Base-by-base conservation (phyloP, 2,888 invertebrate genomes). In the Tetanocera ferruginea region DNA sequence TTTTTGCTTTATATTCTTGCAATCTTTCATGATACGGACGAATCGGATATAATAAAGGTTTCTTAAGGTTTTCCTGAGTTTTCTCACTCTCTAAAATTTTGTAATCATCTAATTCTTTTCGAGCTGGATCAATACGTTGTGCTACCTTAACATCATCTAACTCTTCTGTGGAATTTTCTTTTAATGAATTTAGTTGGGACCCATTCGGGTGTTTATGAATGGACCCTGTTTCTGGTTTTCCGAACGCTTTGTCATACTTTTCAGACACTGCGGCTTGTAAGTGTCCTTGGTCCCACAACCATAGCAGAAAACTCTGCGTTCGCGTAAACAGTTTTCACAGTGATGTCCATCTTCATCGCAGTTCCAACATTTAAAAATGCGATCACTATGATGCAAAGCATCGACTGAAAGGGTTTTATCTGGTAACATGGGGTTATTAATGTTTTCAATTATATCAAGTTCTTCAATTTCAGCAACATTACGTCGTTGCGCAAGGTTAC, bases 281-380 rank as follows among this genome's bases (percentile, higher is more conserved):
- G 62, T 62, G 8, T 62, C 23, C 8, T 62, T 62, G 3, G 31
- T 49, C 9, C 76, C 76, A 66, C 79, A 79, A 19, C 79, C 77
- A n/a, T 77, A 80, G 25, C 79, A 79, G 23, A 78, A 79, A 31
- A 76, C 57, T 19, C 5, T 64, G 17, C 76, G 51, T 0, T 79
- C 74, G 3, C 71, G 6, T 0, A 70, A 19, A 31, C 79, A 79
- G 23, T 62, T 76, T 1, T 77, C 52, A 64, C 70, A 74, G 17
- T 57, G 49, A 60, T 77, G 77, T 17, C 77, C 77, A 5, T 11
- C 9, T 34, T 60, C 52, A 23, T 79, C 64, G 17, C 79, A 79
- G 23, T 77, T 79, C 76, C 79, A 77, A 43, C 79, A 77, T 34
- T 34, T 71, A 2, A 23, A 25, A 43, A 43, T 9, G 23, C 23